phyloP scores from a whole-genome alignment of 2,888 invertebrate species.

The Folsomia manolachei region DNA sequence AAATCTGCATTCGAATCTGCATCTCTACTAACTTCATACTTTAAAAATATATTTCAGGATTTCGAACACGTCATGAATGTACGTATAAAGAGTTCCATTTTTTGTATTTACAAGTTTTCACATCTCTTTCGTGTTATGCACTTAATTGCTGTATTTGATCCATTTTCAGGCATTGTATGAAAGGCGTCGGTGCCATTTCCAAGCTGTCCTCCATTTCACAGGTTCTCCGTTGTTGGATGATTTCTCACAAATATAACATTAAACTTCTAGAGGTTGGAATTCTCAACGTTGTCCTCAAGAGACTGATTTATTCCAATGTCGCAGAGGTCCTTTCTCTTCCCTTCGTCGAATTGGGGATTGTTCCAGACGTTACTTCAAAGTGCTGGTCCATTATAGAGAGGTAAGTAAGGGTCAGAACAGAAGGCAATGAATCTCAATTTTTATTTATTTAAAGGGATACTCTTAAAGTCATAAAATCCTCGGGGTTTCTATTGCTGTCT shows the following conservation, averaged over 20 bases:
- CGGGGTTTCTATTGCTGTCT: neutral
- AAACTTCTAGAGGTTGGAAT: neutral
- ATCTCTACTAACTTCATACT: no score
- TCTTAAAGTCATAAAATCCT: neutral
- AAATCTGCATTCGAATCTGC: no score
- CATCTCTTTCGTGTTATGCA: no score
- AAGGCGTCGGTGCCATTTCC: neutral
- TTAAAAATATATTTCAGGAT: no score
- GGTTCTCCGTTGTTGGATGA: constrained; percentile 12
- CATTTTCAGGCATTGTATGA: neutral
- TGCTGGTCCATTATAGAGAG: constrained; percentile 24
- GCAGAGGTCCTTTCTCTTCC: neutral
- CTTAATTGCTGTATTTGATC: no score
- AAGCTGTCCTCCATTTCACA: neutral
- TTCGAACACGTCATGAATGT: constrained; percentile 18
- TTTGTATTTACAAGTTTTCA: no score
- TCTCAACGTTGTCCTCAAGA: neutral
- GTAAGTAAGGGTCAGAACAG: no score
- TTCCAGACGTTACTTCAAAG: neutral
- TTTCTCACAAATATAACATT: constrained; percentile 14
- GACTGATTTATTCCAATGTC: neutral
- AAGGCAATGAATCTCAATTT: no score
- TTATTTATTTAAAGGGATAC: no score
- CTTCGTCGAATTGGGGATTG: neutral
- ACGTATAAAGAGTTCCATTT: no score